Base-by-base conservation (phyloP, 2,797 vertebrate species). In the Adrianichthys oophorus region DNA sequence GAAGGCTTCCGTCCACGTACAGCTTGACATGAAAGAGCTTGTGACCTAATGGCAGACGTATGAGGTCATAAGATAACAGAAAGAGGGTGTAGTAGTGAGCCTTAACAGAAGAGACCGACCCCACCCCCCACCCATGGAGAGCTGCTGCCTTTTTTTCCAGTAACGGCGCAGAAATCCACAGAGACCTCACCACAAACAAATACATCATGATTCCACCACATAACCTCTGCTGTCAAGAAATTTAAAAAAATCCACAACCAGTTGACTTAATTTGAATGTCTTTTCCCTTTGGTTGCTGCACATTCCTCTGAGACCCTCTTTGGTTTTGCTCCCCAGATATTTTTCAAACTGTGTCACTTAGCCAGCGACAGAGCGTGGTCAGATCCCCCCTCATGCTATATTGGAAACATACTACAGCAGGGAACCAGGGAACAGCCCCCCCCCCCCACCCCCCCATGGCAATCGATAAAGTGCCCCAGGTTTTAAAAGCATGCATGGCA, bases 321-420 rank as follows among this genome's bases (percentile, higher is more conserved):
- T 61, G 60, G 60, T 78, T 62, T 53, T 69, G 76, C 68, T 64
- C 67, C 79, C 83, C 85, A 90, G 83, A 90, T 89, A 77, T 89
- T 88, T 77, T 61, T 76, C 55, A 50, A 57, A 76, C 43, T 56
- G 19, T 70, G 59, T 70, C 72, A 71, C 18, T 48, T 57, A 73
- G 68, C 50, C 48, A 56, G 49, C 61, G 68, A 82, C 72, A 80
- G 45, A 65, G 55, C 50, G 42, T 44, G 17, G 56, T 49, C 52
- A 42, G 57, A 70, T 48, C 69, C 70, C 75, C 74, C 65, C 65
- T 68, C 68, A 42, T 50, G 50, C 78, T 86, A 86, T 75, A 89
- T 81, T 87, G 67, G 76, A 87, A 87, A 70, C 82, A 87, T 75
- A 79, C 62, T 74, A 67, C 63, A 79, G 69, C 64, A 79, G 62